These are phyloP conservation scores for Cancer borealis DNA, from an alignment of 2,888 invertebrate genomes.

Conservation along the genomic window DNA sequence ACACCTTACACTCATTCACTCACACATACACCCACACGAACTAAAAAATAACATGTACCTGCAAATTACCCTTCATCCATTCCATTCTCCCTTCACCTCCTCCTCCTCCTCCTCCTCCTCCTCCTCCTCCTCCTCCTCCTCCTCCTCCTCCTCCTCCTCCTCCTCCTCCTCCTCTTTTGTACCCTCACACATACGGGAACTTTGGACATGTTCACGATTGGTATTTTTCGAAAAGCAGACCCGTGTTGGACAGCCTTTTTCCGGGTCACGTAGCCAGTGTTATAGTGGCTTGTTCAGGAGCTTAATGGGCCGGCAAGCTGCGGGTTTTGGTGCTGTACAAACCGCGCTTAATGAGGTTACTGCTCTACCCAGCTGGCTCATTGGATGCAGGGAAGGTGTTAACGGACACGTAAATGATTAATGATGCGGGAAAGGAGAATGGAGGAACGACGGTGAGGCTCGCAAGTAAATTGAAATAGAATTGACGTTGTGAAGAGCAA, in stretches of 20 bases:
- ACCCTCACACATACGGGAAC: background rate
- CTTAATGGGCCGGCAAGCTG: constrained; percentile 6
- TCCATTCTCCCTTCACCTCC: background rate
- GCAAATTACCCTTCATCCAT: background rate
- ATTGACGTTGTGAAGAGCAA: background rate
- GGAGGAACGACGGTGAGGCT: background rate
- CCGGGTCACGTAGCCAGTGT: background rate
- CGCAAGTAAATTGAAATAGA: background rate
- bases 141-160: background rate
- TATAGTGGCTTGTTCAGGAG: constrained; percentile 3
- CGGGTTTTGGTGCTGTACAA: background rate
- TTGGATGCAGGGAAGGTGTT: constrained; percentile 17
- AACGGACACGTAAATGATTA: constrained; percentile 5
- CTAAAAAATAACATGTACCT: background rate
- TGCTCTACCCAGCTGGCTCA: background rate
- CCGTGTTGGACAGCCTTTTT: background rate
- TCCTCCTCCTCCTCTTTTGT: background rate
- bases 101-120: background rate
- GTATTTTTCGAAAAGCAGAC: background rate
- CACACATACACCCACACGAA: background rate
- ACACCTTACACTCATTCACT: background rate
- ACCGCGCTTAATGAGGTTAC: background rate
- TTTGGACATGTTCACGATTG: constrained; percentile 10
- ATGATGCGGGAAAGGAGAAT: constrained; percentile 12
- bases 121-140: background rate